Percentiles rank a stretch among this genome's conserved stretches.
Evolutionary conservation across 2,113 vertebrate genomes (phyloP).

Genomic region (Alaudala cheleensis): DNA sequence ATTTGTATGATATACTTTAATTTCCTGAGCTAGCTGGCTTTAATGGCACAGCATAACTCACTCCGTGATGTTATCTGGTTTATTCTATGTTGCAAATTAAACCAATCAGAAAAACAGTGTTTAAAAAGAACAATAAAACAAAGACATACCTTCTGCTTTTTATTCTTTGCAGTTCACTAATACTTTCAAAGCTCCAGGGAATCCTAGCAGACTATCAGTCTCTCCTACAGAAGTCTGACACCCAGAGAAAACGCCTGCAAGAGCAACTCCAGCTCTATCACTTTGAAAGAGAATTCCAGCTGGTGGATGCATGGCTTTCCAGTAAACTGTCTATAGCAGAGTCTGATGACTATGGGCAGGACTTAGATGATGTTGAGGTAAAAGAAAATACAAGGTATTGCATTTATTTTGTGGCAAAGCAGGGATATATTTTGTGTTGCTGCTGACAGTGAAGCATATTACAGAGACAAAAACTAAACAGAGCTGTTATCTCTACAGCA

Average conservation of each 20-base stretch:
- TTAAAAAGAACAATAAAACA: neutral
- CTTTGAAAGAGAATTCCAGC: slow-evolving; percentile 81
- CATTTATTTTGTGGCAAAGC: neutral
- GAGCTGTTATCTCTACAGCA: neutral
- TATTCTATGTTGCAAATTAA: neutral
- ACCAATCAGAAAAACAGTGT: neutral
- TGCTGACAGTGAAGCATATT: neutral
- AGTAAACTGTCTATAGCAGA: slow-evolving; percentile 75
- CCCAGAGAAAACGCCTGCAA: slow-evolving; percentile 65
- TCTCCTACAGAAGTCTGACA: slow-evolving; percentile 70
- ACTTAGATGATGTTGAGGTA: slow-evolving; percentile 86
- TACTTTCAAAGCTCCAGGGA: slow-evolving; percentile 71
- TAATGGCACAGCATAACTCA: neutral
- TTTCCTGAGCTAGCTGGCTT: neutral
- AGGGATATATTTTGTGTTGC: neutral
- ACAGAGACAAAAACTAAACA: neutral
- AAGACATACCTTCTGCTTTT: neutral
- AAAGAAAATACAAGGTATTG: neutral
- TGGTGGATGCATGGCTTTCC: slow-evolving; percentile 82
- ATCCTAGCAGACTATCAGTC: slow-evolving; percentile 67
- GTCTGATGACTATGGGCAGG: slow-evolving; percentile 82
- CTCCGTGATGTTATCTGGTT: neutral
- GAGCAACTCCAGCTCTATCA: slow-evolving; percentile 81
- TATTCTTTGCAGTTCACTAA: slow-evolving; percentile 60
- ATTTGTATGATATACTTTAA: neutral